Evolutionary conservation across 2,113 vertebrate species (phyloP).

Genomic region (Centropristis striata): DNA sequence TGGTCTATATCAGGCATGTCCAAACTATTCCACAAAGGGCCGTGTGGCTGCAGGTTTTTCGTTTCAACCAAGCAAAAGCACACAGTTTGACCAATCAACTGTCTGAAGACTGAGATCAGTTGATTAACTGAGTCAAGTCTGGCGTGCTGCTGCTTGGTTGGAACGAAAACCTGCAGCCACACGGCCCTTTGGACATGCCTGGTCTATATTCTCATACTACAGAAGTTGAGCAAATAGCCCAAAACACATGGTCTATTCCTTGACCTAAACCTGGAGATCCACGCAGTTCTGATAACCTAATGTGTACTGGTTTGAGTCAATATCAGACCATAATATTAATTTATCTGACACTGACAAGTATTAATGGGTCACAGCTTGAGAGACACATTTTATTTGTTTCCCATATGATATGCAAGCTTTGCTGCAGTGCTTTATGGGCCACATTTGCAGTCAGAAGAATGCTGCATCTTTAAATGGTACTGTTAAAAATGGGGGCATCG

Average conservation of each 20-base stretch:
- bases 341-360: background rate
- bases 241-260: background rate
- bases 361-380: background rate
- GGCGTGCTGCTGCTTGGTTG: too few species aligned
- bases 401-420: conserved; percentile 2
- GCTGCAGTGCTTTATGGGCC: conserved; percentile 18
- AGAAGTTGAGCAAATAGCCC: background rate
- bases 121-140: too few species aligned
- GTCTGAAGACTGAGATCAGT: too few species aligned
- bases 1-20: too few species aligned
- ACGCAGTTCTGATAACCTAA: background rate
- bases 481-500: background rate
- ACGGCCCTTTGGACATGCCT: too few species aligned
- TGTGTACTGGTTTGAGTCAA: background rate
- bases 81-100: too few species aligned
- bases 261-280: background rate
- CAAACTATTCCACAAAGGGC: too few species aligned
- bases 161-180: too few species aligned
- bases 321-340: background rate
- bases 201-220: background rate
- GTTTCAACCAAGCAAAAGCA: too few species aligned
- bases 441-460: background rate
- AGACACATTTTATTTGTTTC: background rate
- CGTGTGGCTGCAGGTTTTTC: too few species aligned
- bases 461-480: conserved; percentile 4